A percentile compares a stretch with the other conserved stretches of the same genome.
Evolutionary conservation across 1,140 invertebrate species (phyloP).

Genomic region (Psilanteris sp.): DNA sequence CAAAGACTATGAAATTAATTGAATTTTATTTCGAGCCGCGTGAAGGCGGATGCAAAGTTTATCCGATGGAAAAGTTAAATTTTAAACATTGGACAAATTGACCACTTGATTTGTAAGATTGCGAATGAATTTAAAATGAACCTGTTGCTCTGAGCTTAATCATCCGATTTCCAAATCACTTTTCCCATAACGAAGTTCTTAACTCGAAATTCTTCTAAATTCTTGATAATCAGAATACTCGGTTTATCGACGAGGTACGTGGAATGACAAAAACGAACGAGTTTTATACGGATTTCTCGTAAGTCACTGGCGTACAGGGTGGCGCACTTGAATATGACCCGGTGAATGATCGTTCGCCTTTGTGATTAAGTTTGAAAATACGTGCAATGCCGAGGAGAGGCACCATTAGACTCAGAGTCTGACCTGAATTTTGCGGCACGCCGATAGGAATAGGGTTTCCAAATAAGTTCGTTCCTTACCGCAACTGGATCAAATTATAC

Average conservation of each 20-base stretch:
- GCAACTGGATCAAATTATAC: constrained; percentile 49
- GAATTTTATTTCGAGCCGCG: too few species aligned
- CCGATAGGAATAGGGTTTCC: constrained; percentile 42
- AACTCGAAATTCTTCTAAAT: constrained; percentile 22
- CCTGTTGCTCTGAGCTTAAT: constrained; percentile 37
- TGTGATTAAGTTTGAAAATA: constrained; percentile 40
- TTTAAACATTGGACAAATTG: constrained; percentile 32
- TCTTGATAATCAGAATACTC: constrained; percentile 16
- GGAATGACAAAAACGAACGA: constrained; percentile 21
- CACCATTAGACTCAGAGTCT: constrained; percentile 38
- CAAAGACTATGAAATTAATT: too few species aligned
- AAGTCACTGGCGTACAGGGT: constrained; percentile 6
- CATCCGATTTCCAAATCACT: constrained; percentile 7
- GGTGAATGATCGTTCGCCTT: constrained; percentile 23
- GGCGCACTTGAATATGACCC: constrained; percentile 33
- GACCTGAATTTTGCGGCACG: constrained; percentile 48
- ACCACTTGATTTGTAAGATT: constrained; percentile 39
- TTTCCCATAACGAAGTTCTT: constrained; percentile 13
- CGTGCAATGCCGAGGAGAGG: constrained; percentile 26
- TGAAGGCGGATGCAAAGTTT: too few species aligned
- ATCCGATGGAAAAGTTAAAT: constrained; percentile 23
- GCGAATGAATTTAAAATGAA: constrained; percentile 42
- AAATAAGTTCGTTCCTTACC: constrained; percentile 21
- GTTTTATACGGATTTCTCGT: constrained; percentile 27
- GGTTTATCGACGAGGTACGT: neutral